Base-by-base conservation (phyloP, 2,888 invertebrate genomes). In the Melipona beecheii region DNA sequence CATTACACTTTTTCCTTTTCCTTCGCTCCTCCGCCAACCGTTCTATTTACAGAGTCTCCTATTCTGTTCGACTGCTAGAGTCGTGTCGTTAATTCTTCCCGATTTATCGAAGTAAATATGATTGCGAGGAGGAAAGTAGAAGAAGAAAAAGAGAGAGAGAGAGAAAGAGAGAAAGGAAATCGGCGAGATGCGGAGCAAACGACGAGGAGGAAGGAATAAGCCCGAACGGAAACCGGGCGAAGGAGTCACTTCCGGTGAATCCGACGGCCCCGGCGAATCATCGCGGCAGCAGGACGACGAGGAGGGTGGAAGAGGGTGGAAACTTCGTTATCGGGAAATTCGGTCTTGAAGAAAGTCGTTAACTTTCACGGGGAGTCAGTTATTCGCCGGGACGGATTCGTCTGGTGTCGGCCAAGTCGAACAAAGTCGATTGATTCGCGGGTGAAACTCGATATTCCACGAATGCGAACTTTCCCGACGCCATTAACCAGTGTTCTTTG, bases 301-400 rank as follows among this genome's bases (percentile, higher is more conserved):
- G 11, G 49, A 24, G 50, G 54, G 31, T 17, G 21, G 36, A 17
- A 31, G 31, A 52, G 36, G 21, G 62, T 21, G 21, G 56, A 85
- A 91, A 91, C 88, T 91, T 91, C 86, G 90, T 92, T 92, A 92
- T 91, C 89, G 89, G 87, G 75, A 84, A 89, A 92, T 89, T 90
- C 82, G 87, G 88, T 87, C 86, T 85, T 71, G 86, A 88, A 89
- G 87, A 90, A 91, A 91, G 89, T 90, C 90, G 89, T 91, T 90
- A 90, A 90, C 86, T 91, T 87, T 78, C 84, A 83, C 81, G 78
- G 76, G 56, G 81, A 82, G 78, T 81, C 84, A 56, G 83, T 87
- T 89, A 88, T 85, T 89, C 83, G 80, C 13, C 72, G 74, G 75
- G 81, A 83, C 78, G 75, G 80, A 87, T 87, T 87, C 79, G 83